Conservation (phyloP, 2,797 vertebrate species). For the Taenioides sp. region DNA sequence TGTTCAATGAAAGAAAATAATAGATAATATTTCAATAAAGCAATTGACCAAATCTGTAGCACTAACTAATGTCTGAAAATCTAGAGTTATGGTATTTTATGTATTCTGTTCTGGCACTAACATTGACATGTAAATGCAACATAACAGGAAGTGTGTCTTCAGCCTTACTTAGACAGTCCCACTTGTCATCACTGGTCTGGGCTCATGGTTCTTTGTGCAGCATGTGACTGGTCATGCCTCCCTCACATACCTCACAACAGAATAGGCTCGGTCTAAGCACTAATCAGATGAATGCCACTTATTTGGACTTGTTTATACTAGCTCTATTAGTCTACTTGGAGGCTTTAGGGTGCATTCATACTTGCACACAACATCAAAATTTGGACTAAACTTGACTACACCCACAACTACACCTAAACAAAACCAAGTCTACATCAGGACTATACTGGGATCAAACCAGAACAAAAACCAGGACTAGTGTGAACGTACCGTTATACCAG, state of each 20-base stretch:
- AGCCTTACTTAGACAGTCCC: not conserved
- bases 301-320: not conserved
- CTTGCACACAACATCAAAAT: not conserved
- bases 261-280: slow-evolving; percentile 41
- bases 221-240: slow-evolving; percentile 75
- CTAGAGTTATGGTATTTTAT: not conserved
- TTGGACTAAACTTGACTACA: not conserved
- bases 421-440: not conserved
- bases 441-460: too few species aligned
- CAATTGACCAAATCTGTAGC: not conserved
- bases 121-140: not conserved
- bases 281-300: slow-evolving; percentile 42
- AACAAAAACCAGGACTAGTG: not conserved
- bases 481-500: too few species aligned
- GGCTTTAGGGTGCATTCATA: not conserved
- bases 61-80: too few species aligned
- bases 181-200: slow-evolving; percentile 18
- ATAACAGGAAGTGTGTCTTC: not conserved
- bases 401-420: not conserved
- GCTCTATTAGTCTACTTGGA: not conserved
- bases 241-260: slow-evolving; percentile 62
- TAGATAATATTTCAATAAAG: not conserved
- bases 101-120: not conserved
- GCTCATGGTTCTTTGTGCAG: slow-evolving; percentile 38
- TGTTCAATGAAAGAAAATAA: slow-evolving; percentile 7